These are phyloP conservation scores for Scelioninae gen. 1 DNA, from an alignment of 2,888 invertebrate genomes.

Conservation along the genomic window DNA sequence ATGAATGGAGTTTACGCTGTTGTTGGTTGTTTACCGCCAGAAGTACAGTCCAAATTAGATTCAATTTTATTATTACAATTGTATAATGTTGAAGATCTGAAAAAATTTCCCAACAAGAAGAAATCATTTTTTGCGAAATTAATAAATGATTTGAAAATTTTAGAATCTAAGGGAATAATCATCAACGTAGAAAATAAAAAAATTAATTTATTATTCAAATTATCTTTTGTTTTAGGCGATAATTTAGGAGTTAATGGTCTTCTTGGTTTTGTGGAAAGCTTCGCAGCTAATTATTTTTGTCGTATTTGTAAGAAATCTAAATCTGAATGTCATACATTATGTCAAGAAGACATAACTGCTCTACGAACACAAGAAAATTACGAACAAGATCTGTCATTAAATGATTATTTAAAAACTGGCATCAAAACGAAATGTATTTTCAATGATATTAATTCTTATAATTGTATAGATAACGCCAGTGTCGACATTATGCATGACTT, in stretches of 20 bases:
- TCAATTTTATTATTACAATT: conserved; percentile 29
- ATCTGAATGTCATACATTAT: too few species aligned
- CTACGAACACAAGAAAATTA: too few species aligned
- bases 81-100: conserved; percentile 23
- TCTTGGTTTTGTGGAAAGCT: conserved; percentile 59
- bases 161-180: conserved; percentile 38
- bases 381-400: too few species aligned
- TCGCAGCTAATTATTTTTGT: conserved; percentile 47
- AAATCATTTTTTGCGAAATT: conserved; percentile 21
- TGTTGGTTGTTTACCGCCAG: conserved; percentile 38
- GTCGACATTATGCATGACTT: too few species aligned
- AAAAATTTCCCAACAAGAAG: not conserved
- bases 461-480: too few species aligned
- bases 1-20: conserved; percentile 30
- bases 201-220: conserved; percentile 29
- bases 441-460: too few species aligned
- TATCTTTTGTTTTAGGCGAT: conserved; percentile 55
- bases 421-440: too few species aligned
- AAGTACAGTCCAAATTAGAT: conserved; percentile 13
- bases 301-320: conserved; percentile 25
- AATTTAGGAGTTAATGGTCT: conserved; percentile 59
- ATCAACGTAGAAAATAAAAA: conserved; percentile 23
- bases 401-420: too few species aligned
- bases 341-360: too few species aligned
- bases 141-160: conserved; percentile 1